Base-by-base conservation (phyloP, 2,797 vertebrate species). In the Cryptoprocta ferox region DNA sequence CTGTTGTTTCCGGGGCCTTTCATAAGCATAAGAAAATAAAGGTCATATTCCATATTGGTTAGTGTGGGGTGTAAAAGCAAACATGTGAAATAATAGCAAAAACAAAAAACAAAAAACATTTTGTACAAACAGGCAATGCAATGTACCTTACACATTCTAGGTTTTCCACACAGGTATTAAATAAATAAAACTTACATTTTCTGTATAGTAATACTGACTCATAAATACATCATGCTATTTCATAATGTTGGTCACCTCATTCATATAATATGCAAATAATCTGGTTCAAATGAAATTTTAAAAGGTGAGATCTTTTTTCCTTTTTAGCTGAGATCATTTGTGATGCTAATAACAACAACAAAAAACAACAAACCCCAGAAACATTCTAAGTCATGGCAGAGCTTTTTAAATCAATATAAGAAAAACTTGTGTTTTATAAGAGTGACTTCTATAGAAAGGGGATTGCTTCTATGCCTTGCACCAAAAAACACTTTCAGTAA, bases 1-100 rank as follows among this genome's bases (percentile, higher is more conserved):
- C 26, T 94, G 30, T 13, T 35, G 28, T 80, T 89, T 93, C 61
- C 97, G 70, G n/a, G 63, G 68, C 2, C 42, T 85, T 63, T 81
- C 32, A 30, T 78, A 70, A 90, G 73, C 45, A 90, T 86, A 85
- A 73, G 32, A 89, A 95, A 90, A 92, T n/a, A 90, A 61, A 87
- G 26, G 11, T 68, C 42, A 68, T 89, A 50, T 50, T 66, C 19
- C 42, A 48, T 42, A 13, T 28, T 92, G 63, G 88, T 78, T 66
- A 80, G 50, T 76, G 39, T 85, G 39, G n/a, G 12, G 28, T 82
- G 30, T 61, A 82, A 90, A 97, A 81, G 6, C 6, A 86, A 76
- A 86, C 45, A 37, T 2, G 4, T 56, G 42, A 50, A 82, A 87
- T 11, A 89, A 83, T 65, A 85, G 39, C 81, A 66, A 88, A 70